Conservation (phyloP, 2,888 invertebrate genomes). For the Tenthredo livida region DNA sequence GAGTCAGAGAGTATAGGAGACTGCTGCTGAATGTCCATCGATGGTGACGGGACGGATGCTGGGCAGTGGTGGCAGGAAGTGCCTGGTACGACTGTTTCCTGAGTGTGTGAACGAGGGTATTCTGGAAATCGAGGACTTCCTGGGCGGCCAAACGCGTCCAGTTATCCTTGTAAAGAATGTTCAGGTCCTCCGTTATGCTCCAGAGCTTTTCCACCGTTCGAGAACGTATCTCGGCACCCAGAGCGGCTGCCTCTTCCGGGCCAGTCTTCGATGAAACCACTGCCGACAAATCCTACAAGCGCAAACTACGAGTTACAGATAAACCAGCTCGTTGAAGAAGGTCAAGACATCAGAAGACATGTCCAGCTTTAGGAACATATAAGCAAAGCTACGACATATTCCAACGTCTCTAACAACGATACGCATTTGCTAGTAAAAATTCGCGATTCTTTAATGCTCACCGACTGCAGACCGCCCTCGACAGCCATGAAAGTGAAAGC, state of each 20-base stretch:
- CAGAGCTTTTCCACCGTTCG: conserved; percentile 90
- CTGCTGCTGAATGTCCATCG: conserved; percentile 96
- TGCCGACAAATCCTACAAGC: conserved; percentile 79
- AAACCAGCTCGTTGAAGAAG: background rate
- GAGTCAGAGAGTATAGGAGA: conserved; percentile 94
- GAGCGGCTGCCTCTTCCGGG: conserved; percentile 76
- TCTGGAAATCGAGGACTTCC: conserved; percentile 92
- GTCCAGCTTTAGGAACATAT: too few relatives aligned
- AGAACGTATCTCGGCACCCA: conserved; percentile 82
- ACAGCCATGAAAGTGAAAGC: conserved; percentile 94
- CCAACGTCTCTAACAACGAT: too few relatives aligned
- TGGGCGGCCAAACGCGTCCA: conserved; percentile 94
- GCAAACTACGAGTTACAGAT: conserved; percentile 31
- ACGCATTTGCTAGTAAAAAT: background rate
- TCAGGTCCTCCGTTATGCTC: conserved; percentile 92
- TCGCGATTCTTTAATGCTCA: background rate
- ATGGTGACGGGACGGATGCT: conserved; percentile 78
- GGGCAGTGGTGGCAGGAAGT: conserved; percentile 68
- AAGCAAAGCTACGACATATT: background rate
- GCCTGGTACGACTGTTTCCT: conserved; percentile 59
- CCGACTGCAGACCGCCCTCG: conserved; percentile 83
- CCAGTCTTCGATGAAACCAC: conserved; percentile 74
- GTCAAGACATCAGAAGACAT: background rate
- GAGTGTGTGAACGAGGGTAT: conserved; percentile 74
- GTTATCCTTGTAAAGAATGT: conserved; percentile 94